A percentile compares a stretch with the other conserved stretches of the same genome.
Conservation (phyloP, 2,113 vertebrate species). For the Dasypus novemcinctus region DNA sequence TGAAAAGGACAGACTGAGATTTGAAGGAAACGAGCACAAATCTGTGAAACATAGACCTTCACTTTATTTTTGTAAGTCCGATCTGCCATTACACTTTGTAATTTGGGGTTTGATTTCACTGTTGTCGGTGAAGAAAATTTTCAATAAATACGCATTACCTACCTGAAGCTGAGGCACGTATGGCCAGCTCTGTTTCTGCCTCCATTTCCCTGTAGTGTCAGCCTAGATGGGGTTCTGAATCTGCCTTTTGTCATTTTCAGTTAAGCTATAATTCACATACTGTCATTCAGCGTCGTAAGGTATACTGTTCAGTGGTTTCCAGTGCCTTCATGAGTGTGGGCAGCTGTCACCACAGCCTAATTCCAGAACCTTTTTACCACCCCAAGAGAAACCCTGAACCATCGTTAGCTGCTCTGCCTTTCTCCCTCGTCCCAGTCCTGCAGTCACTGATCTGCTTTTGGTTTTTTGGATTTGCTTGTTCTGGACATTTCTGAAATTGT, state of each 20-base stretch:
- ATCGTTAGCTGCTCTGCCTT: rapidly evolving
- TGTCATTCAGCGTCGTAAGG: background rate
- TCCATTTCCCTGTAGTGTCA: background rate
- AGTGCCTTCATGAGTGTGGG: background rate
- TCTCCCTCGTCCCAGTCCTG: rapidly evolving
- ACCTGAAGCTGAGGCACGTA: constrained; percentile 73
- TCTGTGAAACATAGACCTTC: constrained; percentile 77
- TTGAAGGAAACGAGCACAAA: constrained; percentile 69
- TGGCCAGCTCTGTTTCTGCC: background rate
- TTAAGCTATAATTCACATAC: background rate
- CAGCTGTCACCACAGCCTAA: rapidly evolving
- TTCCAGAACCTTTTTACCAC: background rate
- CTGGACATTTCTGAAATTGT: rapidly evolving
- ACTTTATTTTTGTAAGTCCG: constrained; percentile 90
- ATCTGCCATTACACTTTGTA: constrained; percentile 87
- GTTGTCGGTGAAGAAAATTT: constrained; percentile 87
- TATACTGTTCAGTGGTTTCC: background rate
- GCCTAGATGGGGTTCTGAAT: background rate
- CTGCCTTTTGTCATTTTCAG: background rate
- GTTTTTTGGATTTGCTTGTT: background rate
- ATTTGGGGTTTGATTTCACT: constrained; percentile 87
- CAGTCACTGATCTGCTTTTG: background rate
- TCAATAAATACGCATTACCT: constrained; percentile 89
- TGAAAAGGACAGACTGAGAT: constrained; percentile 49
- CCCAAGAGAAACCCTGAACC: background rate